A percentile compares a stretch with the other conserved stretches of the same genome.
Evolutionary conservation across 2,113 vertebrate genomes (phyloP).

Genomic region (Ia io): DNA sequence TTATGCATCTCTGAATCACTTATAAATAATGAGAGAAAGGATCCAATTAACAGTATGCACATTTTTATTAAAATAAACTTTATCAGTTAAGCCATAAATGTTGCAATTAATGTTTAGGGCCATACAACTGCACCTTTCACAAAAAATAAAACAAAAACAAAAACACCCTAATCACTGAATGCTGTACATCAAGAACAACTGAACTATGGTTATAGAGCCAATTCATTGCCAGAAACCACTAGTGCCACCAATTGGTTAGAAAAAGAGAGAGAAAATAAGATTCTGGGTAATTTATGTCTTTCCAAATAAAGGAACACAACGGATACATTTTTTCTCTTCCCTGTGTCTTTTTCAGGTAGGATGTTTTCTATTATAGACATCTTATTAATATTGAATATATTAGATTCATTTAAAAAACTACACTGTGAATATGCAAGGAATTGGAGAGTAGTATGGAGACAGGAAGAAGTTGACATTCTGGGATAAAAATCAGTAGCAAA

Average conservation of each 20-base stretch:
- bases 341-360: background rate
- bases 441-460: background rate
- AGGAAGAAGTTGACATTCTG: background rate
- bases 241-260: constrained; percentile 11
- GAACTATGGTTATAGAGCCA: background rate
- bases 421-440: background rate
- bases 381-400: background rate
- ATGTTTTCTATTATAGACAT: background rate
- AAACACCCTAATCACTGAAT: background rate
- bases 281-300: constrained; percentile 58
- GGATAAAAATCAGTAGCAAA: constrained; percentile 36
- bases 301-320: background rate
- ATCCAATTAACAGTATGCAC: background rate
- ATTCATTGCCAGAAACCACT: background rate
- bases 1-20: background rate
- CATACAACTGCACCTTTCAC: background rate
- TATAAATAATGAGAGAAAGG: background rate
- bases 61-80: constrained; percentile 29
- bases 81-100: background rate
- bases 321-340: background rate
- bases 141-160: background rate
- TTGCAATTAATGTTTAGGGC: background rate
- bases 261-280: background rate
- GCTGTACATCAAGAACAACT: background rate
- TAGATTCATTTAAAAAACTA: constrained; percentile 35